Evolutionary conservation across 2,888 invertebrate genomes (phyloP).

Genomic region (Trachelus troglodyta): DNA sequence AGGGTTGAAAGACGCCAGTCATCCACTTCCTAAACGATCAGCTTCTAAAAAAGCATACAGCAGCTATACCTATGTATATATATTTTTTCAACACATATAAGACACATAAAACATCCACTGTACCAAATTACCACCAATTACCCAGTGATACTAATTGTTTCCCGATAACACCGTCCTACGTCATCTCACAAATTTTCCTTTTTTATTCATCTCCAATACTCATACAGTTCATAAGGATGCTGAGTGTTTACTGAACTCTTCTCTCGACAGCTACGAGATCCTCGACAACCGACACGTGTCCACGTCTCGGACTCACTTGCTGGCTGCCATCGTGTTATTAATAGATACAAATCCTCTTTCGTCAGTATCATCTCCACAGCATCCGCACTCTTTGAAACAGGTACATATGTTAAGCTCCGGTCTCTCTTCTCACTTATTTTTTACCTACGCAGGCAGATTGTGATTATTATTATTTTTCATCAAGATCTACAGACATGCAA

Average conservation of each 20-base stretch:
- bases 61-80: not conserved
- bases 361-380: not conserved
- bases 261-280: not conserved
- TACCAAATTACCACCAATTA: not conserved
- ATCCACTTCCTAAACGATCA: constrained; percentile 7
- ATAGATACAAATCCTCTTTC: not conserved
- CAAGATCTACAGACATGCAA: not conserved
- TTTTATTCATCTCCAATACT: not conserved
- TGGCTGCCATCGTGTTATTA: not conserved
- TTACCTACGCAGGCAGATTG: not conserved
- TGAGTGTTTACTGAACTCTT: not conserved
- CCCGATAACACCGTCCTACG: not conserved
- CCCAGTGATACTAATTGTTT: constrained; percentile 6
- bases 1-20: constrained; percentile 8
- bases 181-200: not conserved
- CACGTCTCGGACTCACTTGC: not conserved
- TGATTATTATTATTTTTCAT: not conserved
- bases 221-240: not conserved
- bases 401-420: not conserved
- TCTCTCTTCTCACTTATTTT: not conserved
- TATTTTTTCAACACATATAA: not conserved
- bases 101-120: not conserved
- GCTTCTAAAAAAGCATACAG: not conserved
- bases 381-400: not conserved
- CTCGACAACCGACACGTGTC: not conserved